Conservation (phyloP, 2,113 vertebrate genomes). For the Erpornis zantholeuca region DNA sequence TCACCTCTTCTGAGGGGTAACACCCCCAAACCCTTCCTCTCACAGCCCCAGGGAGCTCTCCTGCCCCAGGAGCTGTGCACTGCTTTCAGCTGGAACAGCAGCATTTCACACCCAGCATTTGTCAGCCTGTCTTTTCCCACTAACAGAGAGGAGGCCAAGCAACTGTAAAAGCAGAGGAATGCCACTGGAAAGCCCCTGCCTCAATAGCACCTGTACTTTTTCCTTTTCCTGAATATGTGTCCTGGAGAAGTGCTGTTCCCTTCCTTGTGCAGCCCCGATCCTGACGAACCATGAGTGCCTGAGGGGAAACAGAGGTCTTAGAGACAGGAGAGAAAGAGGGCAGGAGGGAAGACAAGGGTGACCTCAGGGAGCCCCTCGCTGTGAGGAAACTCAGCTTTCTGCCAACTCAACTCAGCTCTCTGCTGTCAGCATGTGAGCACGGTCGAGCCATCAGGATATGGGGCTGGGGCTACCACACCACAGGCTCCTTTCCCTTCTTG, state of each 20-base stretch:
- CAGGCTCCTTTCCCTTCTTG: neutral
- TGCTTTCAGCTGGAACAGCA: neutral
- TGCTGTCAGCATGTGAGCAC: neutral
- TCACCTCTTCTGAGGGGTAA: neutral
- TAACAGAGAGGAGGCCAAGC: neutral
- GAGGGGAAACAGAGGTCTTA: neutral
- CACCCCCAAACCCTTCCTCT: neutral
- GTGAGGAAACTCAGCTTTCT: neutral
- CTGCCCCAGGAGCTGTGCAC: neutral
- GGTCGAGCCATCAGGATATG: accelerated
- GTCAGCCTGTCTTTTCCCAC: neutral
- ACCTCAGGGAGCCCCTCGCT: neutral
- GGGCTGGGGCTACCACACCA: neutral
- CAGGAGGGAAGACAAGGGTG: neutral
- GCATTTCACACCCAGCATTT: neutral
- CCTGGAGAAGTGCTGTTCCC: neutral
- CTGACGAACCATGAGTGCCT: accelerated
- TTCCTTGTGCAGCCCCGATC: accelerated
- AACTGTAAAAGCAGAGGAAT: neutral
- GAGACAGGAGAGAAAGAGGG: neutral
- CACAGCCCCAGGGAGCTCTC: accelerated
- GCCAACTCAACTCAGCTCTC: neutral
- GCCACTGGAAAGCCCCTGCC: neutral
- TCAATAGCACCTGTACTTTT: neutral
- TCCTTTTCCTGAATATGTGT: accelerated